Percentiles rank a stretch among this genome's conserved stretches.
These are phyloP conservation scores for Urocolius indicus DNA, from an alignment of 2,113 vertebrate genomes.

Conservation along the genomic window DNA sequence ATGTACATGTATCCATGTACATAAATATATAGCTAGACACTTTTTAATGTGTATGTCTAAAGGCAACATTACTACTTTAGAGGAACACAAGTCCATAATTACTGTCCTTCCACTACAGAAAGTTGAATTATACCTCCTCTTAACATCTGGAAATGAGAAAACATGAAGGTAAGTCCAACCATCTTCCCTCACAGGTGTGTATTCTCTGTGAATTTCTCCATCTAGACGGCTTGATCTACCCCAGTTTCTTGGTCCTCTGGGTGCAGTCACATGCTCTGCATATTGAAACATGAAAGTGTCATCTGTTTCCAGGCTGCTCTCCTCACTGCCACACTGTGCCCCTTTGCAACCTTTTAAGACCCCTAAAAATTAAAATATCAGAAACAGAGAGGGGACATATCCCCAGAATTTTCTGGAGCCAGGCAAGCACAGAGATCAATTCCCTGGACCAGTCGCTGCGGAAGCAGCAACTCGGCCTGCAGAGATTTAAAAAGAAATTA, in stretches of 20 bases:
- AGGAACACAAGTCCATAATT: neutral
- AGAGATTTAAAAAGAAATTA: conserved; percentile 71
- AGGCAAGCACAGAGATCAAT: neutral
- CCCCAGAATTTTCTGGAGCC: conserved; percentile 28
- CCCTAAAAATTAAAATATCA: neutral
- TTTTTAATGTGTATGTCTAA: neutral
- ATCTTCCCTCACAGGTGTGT: neutral
- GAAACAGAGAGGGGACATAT: neutral
- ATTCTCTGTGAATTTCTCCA: neutral
- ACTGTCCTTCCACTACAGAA: neutral
- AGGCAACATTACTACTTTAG: neutral
- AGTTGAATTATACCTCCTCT: neutral
- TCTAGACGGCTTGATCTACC: neutral
- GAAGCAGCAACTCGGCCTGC: conserved; percentile 26
- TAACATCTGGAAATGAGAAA: neutral
- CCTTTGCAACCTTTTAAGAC: neutral
- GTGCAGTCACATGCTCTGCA: fast-evolving
- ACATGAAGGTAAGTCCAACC: neutral
- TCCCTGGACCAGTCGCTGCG: neutral
- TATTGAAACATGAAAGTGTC: neutral
- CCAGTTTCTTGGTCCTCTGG: fast-evolving
- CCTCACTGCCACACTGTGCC: fast-evolving
- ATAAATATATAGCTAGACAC: neutral
- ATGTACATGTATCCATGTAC: neutral
- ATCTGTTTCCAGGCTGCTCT: neutral